Percentiles rank a stretch among this genome's conserved stretches.
Evolutionary conservation across 1,140 invertebrate genomes (phyloP).

Genomic region (Temnothorax longispinosus): DNA sequence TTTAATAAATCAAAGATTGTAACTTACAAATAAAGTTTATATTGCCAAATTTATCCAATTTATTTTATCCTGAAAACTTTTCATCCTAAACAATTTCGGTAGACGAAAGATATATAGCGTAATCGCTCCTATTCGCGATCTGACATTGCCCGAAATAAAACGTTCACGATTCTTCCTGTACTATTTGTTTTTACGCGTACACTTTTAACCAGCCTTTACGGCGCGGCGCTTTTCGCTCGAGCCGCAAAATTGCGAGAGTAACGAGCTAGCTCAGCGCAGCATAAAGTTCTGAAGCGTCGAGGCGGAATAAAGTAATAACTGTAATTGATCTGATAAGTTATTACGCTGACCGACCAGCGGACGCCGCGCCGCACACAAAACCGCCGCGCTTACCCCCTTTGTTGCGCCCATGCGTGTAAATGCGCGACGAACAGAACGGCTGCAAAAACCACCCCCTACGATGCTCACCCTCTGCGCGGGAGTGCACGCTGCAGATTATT

Average conservation of each 20-base stretch:
- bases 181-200: slow-evolving; percentile 64
- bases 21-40: background rate
- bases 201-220: slow-evolving; percentile 48
- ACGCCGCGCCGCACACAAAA: slow-evolving; percentile 38
- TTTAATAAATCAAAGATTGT: background rate
- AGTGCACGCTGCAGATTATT: slow-evolving; percentile 57
- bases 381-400: background rate
- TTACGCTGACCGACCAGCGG: slow-evolving; percentile 68
- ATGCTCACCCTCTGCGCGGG: background rate
- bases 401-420: background rate
- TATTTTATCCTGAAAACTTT: background rate
- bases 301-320: slow-evolving; percentile 84
- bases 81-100: background rate
- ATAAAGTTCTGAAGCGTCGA: slow-evolving; percentile 78
- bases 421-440: background rate
- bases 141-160: slow-evolving; percentile 53
- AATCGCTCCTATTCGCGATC: background rate
- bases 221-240: slow-evolving; percentile 65
- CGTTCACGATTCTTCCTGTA: slow-evolving; percentile 35
- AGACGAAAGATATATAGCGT: background rate
- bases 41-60: too few relatives aligned
- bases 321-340: slow-evolving; percentile 85
- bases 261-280: slow-evolving; percentile 79
- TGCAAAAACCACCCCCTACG: slow-evolving; percentile 3
- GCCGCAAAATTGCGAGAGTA: slow-evolving; percentile 76